Evolutionary conservation across 2,113 vertebrate species (phyloP).

Genomic region (Equus quagga): DNA sequence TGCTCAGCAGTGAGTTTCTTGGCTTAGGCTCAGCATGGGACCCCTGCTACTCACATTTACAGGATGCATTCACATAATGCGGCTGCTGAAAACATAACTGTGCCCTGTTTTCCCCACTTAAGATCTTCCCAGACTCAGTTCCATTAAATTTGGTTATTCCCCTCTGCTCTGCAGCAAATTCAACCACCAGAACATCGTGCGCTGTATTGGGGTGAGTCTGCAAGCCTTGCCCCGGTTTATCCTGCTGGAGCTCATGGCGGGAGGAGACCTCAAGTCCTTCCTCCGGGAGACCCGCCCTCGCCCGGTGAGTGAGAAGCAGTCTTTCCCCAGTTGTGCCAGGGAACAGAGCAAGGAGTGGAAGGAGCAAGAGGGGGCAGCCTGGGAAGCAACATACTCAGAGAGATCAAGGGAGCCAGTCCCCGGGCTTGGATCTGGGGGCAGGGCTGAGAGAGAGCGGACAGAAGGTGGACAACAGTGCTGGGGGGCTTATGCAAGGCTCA

Average conservation of each 20-base stretch:
- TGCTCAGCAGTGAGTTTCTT: neutral
- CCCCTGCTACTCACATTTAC: accelerated
- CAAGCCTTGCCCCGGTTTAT: conserved; percentile 98
- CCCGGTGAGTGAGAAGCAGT: conserved; percentile 89
- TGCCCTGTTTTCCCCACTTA: neutral
- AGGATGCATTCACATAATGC: neutral
- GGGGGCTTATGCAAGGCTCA: neutral
- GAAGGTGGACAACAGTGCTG: accelerated
- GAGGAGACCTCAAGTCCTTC: conserved; percentile 98
- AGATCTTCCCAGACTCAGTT: neutral
- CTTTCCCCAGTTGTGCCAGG: neutral
- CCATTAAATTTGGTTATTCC: neutral
- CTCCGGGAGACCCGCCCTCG: conserved; percentile 96
- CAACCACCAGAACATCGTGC: conserved; percentile 99
- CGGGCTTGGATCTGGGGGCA: too few relatives aligned
- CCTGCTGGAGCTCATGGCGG: conserved; percentile 97
- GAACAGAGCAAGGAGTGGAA: accelerated
- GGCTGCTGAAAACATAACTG: neutral
- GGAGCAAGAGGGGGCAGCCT: neutral
- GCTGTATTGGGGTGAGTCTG: conserved; percentile 97
- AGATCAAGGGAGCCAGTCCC: neutral
- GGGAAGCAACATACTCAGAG: neutral
- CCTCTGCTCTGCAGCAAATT: conserved; percentile 92
- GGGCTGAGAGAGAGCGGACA: neutral
- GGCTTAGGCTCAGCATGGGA: neutral